Percentiles rank a stretch among this genome's conserved stretches.
phyloP scores from a whole-genome alignment of 2,797 vertebrate genomes.

The Acridotheres tristis region DNA sequence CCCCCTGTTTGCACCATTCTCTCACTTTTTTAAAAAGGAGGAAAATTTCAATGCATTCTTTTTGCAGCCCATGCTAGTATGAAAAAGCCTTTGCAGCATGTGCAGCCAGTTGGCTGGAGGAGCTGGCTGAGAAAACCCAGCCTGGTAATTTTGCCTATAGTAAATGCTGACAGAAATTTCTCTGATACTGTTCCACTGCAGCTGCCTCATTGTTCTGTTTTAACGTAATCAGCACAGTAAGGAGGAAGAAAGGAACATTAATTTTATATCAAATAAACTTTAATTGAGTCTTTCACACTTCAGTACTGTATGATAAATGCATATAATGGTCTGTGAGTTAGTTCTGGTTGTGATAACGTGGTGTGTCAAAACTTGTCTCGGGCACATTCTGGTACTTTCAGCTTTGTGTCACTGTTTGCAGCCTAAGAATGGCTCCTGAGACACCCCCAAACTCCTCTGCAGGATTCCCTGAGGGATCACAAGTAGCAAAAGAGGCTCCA shows the following conservation, averaged over 20 bases:
- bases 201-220: conserved; percentile 67
- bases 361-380: background rate
- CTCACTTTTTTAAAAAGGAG: conserved; percentile 7
- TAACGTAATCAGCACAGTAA: conserved; percentile 58
- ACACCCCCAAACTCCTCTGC: background rate
- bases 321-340: conserved; percentile 12
- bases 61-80: background rate
- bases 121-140: conserved; percentile 51
- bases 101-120: conserved; percentile 65
- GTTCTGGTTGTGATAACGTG: background rate
- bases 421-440: background rate
- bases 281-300: conserved; percentile 64
- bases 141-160: conserved; percentile 50
- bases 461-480: background rate
- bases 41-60: conserved; percentile 43
- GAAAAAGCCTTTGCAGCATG: conserved; percentile 23
- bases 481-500: background rate
- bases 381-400: background rate
- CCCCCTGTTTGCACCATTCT: conserved; percentile 31
- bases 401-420: background rate
- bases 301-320: conserved; percentile 43
- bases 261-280: conserved; percentile 62
- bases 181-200: conserved; percentile 59
- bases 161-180: conserved; percentile 65
- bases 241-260: conserved; percentile 50